Conservation (phyloP, 2,797 vertebrate species). For the Rhinogobio ventralis region DNA sequence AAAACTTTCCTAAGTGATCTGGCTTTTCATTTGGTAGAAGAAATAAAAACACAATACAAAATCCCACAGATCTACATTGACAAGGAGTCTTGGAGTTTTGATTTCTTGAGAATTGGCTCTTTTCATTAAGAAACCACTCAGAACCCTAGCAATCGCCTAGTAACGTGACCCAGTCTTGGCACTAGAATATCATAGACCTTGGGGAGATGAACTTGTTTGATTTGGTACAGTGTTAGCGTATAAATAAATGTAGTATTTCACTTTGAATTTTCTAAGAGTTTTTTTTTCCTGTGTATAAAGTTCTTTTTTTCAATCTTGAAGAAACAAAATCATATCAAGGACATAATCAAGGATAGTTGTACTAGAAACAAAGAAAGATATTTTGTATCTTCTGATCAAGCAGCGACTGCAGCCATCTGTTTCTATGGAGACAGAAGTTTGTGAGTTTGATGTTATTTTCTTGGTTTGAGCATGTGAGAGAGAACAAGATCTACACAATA, state of each 20-base stretch:
- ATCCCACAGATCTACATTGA: too few species aligned
- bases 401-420: background rate
- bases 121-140: background rate
- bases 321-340: background rate
- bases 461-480: background rate
- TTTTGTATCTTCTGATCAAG: too few species aligned
- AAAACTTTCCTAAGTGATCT: background rate
- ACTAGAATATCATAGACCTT: too few species aligned
- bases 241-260: background rate
- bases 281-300: background rate
- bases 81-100: background rate
- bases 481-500: background rate
- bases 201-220: too few species aligned
- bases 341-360: background rate
- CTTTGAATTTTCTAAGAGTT: background rate
- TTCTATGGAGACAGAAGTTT: constrained; percentile 31
- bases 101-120: background rate
- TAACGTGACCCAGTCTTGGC: too few species aligned
- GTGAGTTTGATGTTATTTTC: constrained; percentile 5
- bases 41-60: background rate
- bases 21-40: background rate
- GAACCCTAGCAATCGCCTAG: background rate
- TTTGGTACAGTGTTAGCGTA: too few species aligned
- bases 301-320: background rate
- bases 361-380: background rate